A percentile compares a stretch with the other conserved stretches of the same genome.
Conservation (phyloP, 1,140 invertebrate species). For the Conus betulinus region DNA sequence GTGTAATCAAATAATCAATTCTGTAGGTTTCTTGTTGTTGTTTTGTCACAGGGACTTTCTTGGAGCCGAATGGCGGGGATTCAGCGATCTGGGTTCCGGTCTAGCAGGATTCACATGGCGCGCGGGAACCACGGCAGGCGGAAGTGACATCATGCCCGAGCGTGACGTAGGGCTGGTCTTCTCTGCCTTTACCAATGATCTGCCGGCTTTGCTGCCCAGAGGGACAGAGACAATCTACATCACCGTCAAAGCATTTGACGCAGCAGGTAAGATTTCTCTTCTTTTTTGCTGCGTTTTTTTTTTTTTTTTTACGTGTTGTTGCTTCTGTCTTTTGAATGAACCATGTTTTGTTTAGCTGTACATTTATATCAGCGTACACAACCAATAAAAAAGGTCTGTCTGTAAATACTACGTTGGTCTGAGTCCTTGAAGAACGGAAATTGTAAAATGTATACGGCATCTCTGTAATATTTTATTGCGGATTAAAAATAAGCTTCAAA, state of each 20-base stretch:
- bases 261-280: slow-evolving; percentile 44
- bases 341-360: too few relatives aligned
- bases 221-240: slow-evolving; percentile 45
- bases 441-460: too few relatives aligned
- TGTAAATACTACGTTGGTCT: too few relatives aligned
- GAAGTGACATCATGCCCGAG: slow-evolving; percentile 45
- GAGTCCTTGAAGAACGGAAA: too few relatives aligned
- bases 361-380: too few relatives aligned
- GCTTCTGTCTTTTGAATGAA: neutral
- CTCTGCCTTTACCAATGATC: slow-evolving; percentile 25
- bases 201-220: slow-evolving; percentile 35
- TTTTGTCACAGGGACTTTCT: slow-evolving; percentile 43
- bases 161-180: slow-evolving; percentile 25
- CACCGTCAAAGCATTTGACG: slow-evolving; percentile 53
- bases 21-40: too few relatives aligned
- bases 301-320: neutral
- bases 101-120: slow-evolving; percentile 53
- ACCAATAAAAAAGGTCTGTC: too few relatives aligned
- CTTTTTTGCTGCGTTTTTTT: too few relatives aligned
- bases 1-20: too few relatives aligned
- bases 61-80: slow-evolving; percentile 54
- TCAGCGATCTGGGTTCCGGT: slow-evolving; percentile 53
- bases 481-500: too few relatives aligned
- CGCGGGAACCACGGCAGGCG: slow-evolving; percentile 49
- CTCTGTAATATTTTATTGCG: too few relatives aligned